These are phyloP conservation scores for Monopterus albus DNA, from an alignment of 2,113 vertebrate genomes.

Conservation along the genomic window DNA sequence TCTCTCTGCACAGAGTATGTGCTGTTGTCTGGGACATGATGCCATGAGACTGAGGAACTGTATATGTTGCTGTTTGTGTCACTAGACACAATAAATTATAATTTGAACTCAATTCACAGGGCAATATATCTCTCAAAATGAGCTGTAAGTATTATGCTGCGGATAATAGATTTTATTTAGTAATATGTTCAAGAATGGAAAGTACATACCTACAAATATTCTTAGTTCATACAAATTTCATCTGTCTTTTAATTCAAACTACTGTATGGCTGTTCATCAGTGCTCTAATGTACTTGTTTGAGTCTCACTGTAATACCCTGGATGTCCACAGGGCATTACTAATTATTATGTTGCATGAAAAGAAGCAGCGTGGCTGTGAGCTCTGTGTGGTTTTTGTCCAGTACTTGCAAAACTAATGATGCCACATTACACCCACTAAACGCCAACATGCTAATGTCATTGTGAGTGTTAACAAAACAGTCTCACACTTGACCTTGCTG, in stretches of 20 bases:
- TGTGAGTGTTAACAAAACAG: background rate
- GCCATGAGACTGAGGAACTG: background rate
- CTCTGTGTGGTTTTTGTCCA: too few species aligned
- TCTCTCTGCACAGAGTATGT: conserved; percentile 6
- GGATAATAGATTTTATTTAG: background rate
- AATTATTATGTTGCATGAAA: background rate
- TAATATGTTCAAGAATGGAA: background rate
- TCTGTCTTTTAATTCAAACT: too few species aligned
- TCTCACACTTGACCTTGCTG: too few species aligned
- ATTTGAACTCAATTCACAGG: background rate
- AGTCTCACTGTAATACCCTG: background rate
- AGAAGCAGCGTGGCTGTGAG: background rate
- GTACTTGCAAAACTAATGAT: too few species aligned
- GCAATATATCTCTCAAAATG: background rate
- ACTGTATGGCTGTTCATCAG: too few species aligned
- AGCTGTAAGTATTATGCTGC: background rate
- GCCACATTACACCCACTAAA: too few species aligned
- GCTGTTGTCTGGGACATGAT: conserved; percentile 9
- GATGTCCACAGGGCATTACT: background rate
- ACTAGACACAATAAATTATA: background rate
- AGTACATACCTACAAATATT: too few species aligned
- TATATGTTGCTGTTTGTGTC: background rate
- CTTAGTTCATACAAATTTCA: too few species aligned
- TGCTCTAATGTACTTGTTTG: background rate
- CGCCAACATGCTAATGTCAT: background rate